Conservation (phyloP, 1,140 invertebrate species). For the Zaprionus africanus region DNA sequence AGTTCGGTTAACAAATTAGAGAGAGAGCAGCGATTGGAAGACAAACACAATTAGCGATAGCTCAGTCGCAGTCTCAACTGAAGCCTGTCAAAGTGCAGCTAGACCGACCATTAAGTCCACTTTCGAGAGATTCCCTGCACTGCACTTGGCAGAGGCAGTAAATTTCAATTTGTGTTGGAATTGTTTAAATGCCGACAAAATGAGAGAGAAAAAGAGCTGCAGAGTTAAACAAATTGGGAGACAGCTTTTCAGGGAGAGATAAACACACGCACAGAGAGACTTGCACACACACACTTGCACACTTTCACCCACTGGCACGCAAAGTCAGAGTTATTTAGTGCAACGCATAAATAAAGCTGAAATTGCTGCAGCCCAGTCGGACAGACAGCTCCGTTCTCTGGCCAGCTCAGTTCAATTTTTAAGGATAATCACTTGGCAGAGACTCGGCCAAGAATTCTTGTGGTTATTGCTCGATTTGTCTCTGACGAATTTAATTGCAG, state of each 20-base stretch:
- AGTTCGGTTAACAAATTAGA: conserved; percentile 28
- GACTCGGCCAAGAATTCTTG: conserved; percentile 13
- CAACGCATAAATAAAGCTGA: conserved; percentile 65
- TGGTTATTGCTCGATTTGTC: conserved; percentile 28
- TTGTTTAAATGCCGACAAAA: conserved; percentile 57
- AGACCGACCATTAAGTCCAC: not conserved
- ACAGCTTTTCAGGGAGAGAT: conserved; percentile 2
- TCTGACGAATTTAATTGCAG: conserved; percentile 62
- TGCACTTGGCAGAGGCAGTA: conserved; percentile 31
- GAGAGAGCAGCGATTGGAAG: conserved; percentile 18
- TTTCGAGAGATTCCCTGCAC: not conserved
- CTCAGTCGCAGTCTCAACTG: not conserved
- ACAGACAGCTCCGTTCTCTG: conserved; percentile 18
- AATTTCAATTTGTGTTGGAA: conserved; percentile 66
- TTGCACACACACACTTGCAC: not conserved
- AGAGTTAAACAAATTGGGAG: not conserved
- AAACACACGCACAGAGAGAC: not conserved
- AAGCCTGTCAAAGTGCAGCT: conserved; percentile 15
- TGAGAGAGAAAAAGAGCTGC: conserved; percentile 7
- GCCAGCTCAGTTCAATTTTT: conserved; percentile 53
- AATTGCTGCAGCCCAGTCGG: conserved; percentile 43
- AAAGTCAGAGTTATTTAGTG: conserved; percentile 50
- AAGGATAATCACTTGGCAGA: conserved; percentile 63
- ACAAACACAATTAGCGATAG: conserved; percentile 16
- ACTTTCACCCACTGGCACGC: not conserved